Conservation (phyloP, 2,113 vertebrate genomes). For the Scopus umbretta region DNA sequence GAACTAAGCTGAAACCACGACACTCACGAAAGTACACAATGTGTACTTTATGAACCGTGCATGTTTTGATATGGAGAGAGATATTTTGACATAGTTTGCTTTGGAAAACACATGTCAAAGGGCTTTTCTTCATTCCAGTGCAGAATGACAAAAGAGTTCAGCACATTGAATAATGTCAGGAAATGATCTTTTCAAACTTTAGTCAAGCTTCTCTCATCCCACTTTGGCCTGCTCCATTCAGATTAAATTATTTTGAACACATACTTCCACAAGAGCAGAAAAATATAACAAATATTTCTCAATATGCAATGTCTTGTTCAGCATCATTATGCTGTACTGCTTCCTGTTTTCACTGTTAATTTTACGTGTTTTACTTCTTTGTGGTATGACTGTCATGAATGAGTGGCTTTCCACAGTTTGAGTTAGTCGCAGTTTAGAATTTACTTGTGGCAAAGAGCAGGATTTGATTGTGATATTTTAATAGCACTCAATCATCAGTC, state of each 20-base stretch:
- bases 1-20: too few relatives aligned
- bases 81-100: background rate
- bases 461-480: too few relatives aligned
- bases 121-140: background rate
- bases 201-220: background rate
- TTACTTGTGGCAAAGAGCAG: too few relatives aligned
- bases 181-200: background rate
- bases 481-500: too few relatives aligned
- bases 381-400: too few relatives aligned
- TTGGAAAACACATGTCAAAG: background rate
- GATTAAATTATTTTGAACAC: background rate
- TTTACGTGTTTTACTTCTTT: background rate
- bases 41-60: background rate
- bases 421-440: too few relatives aligned
- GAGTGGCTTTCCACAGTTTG: too few relatives aligned
- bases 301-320: background rate
- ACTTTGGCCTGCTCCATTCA: background rate
- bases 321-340: background rate
- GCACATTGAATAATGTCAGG: background rate
- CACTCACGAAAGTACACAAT: rapidly evolving
- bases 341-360: background rate
- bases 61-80: background rate
- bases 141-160: background rate
- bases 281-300: background rate
- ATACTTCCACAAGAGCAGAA: background rate